phyloP scores from a whole-genome alignment of 2,113 vertebrate genomes.

The Spea multiplicata region DNA sequence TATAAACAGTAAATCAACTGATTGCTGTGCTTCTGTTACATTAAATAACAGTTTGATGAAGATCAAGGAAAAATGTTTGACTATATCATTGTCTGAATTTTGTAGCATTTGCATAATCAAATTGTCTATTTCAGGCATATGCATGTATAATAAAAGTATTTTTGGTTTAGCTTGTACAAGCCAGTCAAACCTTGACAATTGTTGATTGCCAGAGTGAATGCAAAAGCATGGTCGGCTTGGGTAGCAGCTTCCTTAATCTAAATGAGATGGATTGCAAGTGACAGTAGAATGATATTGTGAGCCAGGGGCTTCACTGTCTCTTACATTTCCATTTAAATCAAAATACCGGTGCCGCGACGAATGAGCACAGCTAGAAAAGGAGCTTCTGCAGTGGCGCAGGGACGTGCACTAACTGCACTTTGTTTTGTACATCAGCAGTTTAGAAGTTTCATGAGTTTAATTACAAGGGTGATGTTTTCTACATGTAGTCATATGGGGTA shows the following conservation, averaged over 20 bases:
- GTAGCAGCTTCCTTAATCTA: constrained; percentile 16
- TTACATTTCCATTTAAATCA: constrained; percentile 43
- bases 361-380: constrained; percentile 23
- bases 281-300: constrained; percentile 27
- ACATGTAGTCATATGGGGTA: neutral
- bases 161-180: neutral
- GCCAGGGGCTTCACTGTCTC: constrained; percentile 28
- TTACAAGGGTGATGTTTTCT: neutral
- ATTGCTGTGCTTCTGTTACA: too few species aligned
- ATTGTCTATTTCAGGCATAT: neutral
- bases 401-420: constrained; percentile 15
- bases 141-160: neutral
- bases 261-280: constrained; percentile 35
- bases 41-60: neutral
- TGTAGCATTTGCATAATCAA: neutral
- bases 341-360: constrained; percentile 10
- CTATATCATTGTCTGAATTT: neutral
- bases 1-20: too few species aligned
- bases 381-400: neutral
- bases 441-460: neutral
- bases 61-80: neutral
- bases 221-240: neutral
- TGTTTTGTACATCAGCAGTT: constrained; percentile 3
- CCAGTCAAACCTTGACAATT: constrained; percentile 21
- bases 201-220: constrained; percentile 32